phyloP scores from a whole-genome alignment of 37 sponge, comb jelly and placozoan species.

The Halichondria panicea region DNA sequence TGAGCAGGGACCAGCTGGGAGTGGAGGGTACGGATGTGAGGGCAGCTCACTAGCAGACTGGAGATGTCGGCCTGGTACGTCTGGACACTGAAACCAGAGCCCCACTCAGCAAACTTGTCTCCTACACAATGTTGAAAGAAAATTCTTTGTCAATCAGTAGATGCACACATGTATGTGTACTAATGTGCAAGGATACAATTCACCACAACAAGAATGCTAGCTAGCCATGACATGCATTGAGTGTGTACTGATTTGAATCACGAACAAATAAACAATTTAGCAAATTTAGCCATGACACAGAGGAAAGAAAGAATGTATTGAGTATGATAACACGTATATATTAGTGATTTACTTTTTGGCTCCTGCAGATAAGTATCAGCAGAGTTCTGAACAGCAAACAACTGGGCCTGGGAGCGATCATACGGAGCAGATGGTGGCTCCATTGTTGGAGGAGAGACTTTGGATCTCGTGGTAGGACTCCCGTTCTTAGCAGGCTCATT shows the following conservation, averaged over 20 bases:
- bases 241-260: background rate
- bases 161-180: too few species aligned
- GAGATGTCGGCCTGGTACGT: constrained; percentile 58
- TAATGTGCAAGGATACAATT: too few species aligned
- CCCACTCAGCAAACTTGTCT: constrained; percentile 53
- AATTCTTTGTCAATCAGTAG: background rate
- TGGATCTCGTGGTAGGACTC: background rate
- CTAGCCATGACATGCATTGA: background rate
- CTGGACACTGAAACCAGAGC: constrained; percentile 44
- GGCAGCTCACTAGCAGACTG: constrained; percentile 43
- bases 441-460: background rate
- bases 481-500: background rate
- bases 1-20: constrained; percentile 66
- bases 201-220: background rate
- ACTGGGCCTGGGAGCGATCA: constrained; percentile 46
- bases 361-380: constrained; percentile 26
- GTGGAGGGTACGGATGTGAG: constrained; percentile 51
- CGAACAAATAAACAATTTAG: background rate
- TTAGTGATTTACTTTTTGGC: constrained; percentile 9
- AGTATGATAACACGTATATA: background rate
- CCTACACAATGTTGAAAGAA: background rate
- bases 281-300: background rate
- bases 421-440: constrained; percentile 22
- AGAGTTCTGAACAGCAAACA: constrained; percentile 35
- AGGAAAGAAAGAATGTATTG: background rate